These are phyloP conservation scores for Mythimna vitellina DNA, from an alignment of 2,888 invertebrate species.

Conservation along the genomic window DNA sequence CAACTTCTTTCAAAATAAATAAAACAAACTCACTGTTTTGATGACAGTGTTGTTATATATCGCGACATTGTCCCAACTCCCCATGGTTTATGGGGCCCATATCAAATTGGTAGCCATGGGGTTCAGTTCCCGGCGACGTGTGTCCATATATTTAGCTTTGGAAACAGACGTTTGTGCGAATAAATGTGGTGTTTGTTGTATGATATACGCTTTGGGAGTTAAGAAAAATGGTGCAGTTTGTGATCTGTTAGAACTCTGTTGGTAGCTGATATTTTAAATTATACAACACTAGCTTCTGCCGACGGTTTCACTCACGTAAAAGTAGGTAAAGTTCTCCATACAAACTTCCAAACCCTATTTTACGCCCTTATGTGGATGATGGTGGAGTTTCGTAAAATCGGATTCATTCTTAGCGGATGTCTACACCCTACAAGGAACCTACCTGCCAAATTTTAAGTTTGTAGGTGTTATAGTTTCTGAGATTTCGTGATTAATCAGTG, in stretches of 20 bases:
- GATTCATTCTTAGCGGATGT: too few relatives aligned
- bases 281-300: too few relatives aligned
- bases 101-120: slow-evolving; percentile 64
- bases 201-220: slow-evolving; percentile 18
- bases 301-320: too few relatives aligned
- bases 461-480: too few relatives aligned
- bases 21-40: slow-evolving; percentile 47
- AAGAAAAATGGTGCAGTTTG: slow-evolving; percentile 4
- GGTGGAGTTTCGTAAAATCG: too few relatives aligned
- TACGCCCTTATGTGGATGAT: too few relatives aligned
- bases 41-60: slow-evolving; percentile 67
- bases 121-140: slow-evolving; percentile 21
- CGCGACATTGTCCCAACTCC: slow-evolving; percentile 65
- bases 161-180: slow-evolving; percentile 26
- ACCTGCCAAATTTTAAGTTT: too few relatives aligned
- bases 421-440: too few relatives aligned
- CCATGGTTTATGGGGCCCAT: slow-evolving; percentile 60
- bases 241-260: not conserved
- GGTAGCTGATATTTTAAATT: not conserved
- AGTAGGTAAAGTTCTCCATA: too few relatives aligned
- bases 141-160: slow-evolving; percentile 44
- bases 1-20: slow-evolving; percentile 38
- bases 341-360: too few relatives aligned
- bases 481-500: too few relatives aligned
- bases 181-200: slow-evolving; percentile 31